Evolutionary conservation across 1,140 invertebrate species (phyloP), one percentile per base, ranked within the genome.

Genomic region (Ceratina australensis): DNA sequence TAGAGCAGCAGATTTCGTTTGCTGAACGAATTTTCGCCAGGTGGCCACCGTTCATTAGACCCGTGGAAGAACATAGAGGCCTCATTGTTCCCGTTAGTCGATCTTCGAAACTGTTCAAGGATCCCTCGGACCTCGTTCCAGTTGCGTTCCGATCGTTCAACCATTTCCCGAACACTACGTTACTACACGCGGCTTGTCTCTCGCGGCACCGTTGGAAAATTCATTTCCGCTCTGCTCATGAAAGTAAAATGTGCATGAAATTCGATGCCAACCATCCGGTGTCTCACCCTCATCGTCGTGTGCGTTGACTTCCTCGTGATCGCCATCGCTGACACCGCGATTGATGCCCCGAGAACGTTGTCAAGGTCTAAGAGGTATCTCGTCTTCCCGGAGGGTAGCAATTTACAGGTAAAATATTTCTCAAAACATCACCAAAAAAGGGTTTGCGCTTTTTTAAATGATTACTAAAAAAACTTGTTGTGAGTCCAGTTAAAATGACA

Each of bases 351-450:
- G 12, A 90, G 80, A 67, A 78, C 81, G 4, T 63, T 91, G 28
- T 91, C 89, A 13, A 84, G 91, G 57, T 87, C 83, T 60, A 92
- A 91, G 76, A 88, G 91, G 56, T 91, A 92, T 75, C 79, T 92
- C 82, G 88, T 89, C 75, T 92, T 92, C 82, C 91, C 91, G 5
- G 83, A 90, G 71, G 91, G 91, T 47, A 91, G 91, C 69, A 91
- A 91, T 71, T 59, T 92, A 15, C 90, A 91, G 89, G 91, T 92
- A 86, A 85, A 71, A 16, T n/a, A n/a, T n/a, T n/a, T n/a, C n/a
- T n/a, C n/a, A n/a, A n/a, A n/a, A n/a, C n/a, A n/a, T n/a, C n/a
- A n/a, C n/a, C n/a, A n/a, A n/a, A n/a, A n/a, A n/a, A n/a, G n/a
- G n/a, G n/a, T n/a, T n/a, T n/a, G n/a, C n/a, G n/a, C n/a, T n/a